phyloP scores from a whole-genome alignment of 2,888 invertebrate species.

The Hydrotaea cyrtoneurina region DNA sequence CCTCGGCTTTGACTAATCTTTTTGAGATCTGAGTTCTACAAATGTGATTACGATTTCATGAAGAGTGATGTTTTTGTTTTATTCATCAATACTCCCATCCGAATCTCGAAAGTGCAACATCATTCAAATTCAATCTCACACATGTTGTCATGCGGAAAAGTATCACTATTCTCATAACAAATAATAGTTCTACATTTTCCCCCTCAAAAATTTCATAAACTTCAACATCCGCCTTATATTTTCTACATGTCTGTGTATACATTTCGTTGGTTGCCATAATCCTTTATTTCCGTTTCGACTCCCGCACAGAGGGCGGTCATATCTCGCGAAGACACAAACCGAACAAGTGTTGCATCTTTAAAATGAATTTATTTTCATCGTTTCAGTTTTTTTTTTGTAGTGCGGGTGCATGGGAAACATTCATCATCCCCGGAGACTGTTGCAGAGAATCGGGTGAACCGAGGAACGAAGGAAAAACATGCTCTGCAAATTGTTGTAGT shows the following conservation, averaged over 20 bases:
- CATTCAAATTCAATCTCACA: neutral
- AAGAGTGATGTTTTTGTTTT: no score
- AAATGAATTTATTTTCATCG: conserved; percentile 41
- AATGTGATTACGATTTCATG: no score
- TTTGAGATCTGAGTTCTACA: no score
- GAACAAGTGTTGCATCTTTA: conserved; percentile 47
- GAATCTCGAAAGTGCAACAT: no score
- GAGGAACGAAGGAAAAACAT: conserved; percentile 4
- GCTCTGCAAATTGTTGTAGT: conserved; percentile 43
- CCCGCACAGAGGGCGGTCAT: neutral
- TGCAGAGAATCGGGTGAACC: neutral
- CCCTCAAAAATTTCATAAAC: conserved; percentile 3
- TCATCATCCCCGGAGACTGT: conserved; percentile 29
- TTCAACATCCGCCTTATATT: conserved; percentile 7
- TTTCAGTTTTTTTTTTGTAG: neutral
- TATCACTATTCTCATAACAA: neutral
- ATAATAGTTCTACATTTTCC: neutral
- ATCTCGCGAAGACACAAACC: neutral
- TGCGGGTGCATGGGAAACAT: conserved; percentile 31
- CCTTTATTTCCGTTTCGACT: conserved; percentile 47
- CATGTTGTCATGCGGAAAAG: neutral
- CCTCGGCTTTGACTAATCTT: no score
- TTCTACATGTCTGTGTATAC: neutral
- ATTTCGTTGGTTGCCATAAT: conserved; percentile 8
- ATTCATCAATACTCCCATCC: no score